Evolutionary conservation across 2,888 invertebrate genomes (phyloP).

Genomic region (Troilus luridus): DNA sequence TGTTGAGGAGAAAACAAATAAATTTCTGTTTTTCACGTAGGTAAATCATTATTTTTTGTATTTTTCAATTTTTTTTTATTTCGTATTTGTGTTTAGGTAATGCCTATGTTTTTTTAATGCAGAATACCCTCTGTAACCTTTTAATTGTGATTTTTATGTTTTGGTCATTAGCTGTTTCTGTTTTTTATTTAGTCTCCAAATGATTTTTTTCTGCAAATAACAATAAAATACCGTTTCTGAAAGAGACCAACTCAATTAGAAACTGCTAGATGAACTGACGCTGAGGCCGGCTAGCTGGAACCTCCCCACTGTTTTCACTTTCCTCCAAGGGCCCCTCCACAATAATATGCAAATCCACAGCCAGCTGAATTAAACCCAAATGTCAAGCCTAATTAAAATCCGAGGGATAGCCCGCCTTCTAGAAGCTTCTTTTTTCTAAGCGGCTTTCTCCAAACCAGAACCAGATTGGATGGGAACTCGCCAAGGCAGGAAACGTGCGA

Average conservation of each 20-base stretch:
- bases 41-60: too few species aligned
- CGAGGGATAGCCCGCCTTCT: constrained; percentile 27
- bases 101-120: too few species aligned
- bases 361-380: constrained; percentile 44
- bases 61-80: too few species aligned
- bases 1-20: too few species aligned
- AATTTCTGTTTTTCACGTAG: too few species aligned
- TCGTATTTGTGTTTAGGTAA: too few species aligned
- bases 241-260: not conserved
- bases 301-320: constrained; percentile 18
- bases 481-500: not conserved
- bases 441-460: constrained; percentile 16
- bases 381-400: constrained; percentile 49
- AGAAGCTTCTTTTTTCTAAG: not conserved
- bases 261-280: not conserved
- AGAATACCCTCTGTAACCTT: too few species aligned
- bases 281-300: not conserved
- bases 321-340: not conserved
- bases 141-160: too few species aligned
- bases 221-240: not conserved
- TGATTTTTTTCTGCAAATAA: too few species aligned
- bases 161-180: too few species aligned
- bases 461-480: constrained; percentile 26
- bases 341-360: constrained; percentile 34
- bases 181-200: too few species aligned